These are phyloP conservation scores for Oriolus oriolus DNA, from an alignment of 2,113 vertebrate genomes.

Conservation along the genomic window DNA sequence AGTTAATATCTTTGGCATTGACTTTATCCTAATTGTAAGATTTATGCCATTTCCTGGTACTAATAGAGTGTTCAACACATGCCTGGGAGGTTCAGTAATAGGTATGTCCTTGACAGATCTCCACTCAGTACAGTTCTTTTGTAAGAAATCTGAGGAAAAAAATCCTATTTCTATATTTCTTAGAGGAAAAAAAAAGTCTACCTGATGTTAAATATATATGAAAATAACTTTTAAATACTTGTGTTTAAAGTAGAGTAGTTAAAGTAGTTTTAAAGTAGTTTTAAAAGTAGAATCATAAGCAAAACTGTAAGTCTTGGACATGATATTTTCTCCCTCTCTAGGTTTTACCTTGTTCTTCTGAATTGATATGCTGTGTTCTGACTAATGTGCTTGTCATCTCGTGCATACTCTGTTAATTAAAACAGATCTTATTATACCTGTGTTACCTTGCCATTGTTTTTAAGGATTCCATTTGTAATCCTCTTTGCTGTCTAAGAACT, in stretches of 20 bases:
- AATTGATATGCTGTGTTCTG: background rate
- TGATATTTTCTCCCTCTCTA: background rate
- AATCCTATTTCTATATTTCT: background rate
- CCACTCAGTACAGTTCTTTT: background rate
- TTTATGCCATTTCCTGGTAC: background rate
- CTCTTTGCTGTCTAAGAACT: background rate
- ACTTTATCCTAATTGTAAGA: background rate
- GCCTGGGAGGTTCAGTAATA: background rate
- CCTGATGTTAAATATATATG: background rate
- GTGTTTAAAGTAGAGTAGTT: too few species aligned
- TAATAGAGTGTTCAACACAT: background rate
- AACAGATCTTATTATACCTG: background rate
- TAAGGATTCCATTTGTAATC: background rate
- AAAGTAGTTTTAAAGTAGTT: too few species aligned
- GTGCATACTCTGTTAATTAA: background rate
- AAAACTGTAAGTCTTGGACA: background rate
- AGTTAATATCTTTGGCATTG: background rate
- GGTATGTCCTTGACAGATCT: background rate
- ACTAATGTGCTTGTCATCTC: background rate
- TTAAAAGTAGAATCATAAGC: background rate
- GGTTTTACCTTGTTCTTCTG: background rate
- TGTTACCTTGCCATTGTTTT: background rate
- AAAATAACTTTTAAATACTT: background rate
- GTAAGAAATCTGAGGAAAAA: background rate
- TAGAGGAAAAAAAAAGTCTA: fast-evolving